A percentile compares a stretch with the other conserved stretches of the same genome.
Conservation (phyloP, 2,113 vertebrate genomes). For the Ammodramus savannarum region DNA sequence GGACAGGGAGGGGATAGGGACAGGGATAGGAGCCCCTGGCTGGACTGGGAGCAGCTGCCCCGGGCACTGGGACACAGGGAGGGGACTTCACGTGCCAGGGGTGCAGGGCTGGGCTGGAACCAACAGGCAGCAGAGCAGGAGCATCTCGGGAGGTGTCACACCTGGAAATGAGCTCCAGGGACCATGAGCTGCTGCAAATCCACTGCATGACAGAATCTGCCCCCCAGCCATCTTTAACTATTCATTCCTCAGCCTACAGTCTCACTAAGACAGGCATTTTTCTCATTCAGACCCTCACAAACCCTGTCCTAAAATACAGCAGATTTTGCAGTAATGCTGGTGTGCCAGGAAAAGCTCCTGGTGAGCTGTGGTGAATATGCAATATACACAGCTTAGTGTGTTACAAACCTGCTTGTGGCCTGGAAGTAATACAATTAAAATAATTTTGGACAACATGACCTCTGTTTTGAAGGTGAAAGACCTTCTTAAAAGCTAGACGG, state of each 20-base stretch:
- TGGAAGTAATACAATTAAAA: neutral
- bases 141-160: neutral
- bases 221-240: neutral
- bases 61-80: accelerated
- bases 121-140: neutral
- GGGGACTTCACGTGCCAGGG: accelerated
- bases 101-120: neutral
- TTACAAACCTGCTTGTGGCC: neutral
- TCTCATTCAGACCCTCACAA: neutral
- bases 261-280: neutral
- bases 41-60: neutral
- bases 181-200: neutral
- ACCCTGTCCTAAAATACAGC: neutral
- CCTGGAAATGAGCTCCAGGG: neutral
- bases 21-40: neutral
- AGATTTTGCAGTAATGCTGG: neutral
- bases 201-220: neutral
- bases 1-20: too few relatives aligned
- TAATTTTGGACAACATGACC: neutral
- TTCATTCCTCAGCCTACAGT: neutral
- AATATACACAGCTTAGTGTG: neutral
- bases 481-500: neutral
- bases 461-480: neutral
- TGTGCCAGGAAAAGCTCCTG: neutral
- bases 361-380: neutral